Evolutionary conservation across 2,797 vertebrate species (phyloP), one percentile per base, ranked within the genome.

Genomic region (Leptodactylus fallax): DNA sequence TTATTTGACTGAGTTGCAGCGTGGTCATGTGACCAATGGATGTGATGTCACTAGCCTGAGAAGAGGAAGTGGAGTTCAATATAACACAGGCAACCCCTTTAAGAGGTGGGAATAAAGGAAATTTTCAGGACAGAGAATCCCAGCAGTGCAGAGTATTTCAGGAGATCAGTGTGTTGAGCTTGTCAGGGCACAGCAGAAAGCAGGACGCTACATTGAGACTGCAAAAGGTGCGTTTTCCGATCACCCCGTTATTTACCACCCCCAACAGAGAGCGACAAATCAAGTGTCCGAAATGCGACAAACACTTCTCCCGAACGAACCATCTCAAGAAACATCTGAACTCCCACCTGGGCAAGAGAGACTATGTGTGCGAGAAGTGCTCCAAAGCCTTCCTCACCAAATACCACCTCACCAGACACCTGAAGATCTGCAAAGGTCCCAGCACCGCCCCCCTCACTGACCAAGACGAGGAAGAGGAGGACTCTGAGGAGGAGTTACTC

Each of bases 301-400:
- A 99, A 91, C 95, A 97, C 76, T 99, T 99, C 93, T 92, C 97
- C 87, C 97, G 98, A 92, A 97, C 97, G 79, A 98, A 98, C 92
- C 98, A 99, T 91, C 94, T 99, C 87, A 99, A 99, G 93, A 99
- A 99, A 91, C 98, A 99, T 92, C 96, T 99, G 92, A 99, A 99
- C 92, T 99, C 98, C 77, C 98, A 99, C 0, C 97, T 99, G 91
- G 98, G 98, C 87, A 97, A 97, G 63, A 93, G 98, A 85, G 98
- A 99, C 95, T 99, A 98, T 91, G 96, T 99, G 89, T 99, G 98
- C 87, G 98, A 99, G 92, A 99, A 99, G 91, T 99, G 98, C 91
- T 96, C 97, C 90, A 99, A 99, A 92, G 98, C 97, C 90, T 99
- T 99, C 89, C 96, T 99, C 91, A 99, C 98, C 87, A 99, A 99